phyloP scores from a whole-genome alignment of 2,797 vertebrate species.

The Crotalus adamanteus region DNA sequence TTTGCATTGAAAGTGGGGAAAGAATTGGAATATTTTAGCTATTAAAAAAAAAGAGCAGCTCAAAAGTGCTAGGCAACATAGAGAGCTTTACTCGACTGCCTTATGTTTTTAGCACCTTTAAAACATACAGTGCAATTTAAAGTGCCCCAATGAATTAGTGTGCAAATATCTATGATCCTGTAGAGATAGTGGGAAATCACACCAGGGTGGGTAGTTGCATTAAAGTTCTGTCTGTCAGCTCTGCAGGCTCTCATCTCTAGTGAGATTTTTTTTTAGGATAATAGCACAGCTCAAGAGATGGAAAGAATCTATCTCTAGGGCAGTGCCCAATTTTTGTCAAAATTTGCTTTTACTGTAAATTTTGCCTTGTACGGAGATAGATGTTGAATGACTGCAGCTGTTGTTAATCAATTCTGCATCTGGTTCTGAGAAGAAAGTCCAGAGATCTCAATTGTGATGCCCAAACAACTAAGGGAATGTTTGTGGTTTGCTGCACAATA shows the following conservation, averaged over 20 bases:
- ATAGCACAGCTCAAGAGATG: not conserved
- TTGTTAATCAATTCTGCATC: not conserved
- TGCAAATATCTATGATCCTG: not conserved
- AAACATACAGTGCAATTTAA: not conserved
- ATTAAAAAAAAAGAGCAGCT: not conserved
- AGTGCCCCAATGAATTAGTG: not conserved
- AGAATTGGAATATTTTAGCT: not conserved
- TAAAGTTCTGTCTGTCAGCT: accelerated
- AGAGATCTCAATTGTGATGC: too few species aligned
- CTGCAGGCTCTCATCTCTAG: not conserved
- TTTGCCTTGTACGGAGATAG: not conserved
- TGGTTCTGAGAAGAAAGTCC: not conserved
- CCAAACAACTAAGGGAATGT: not conserved
- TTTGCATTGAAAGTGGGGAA: slow-evolving; percentile 24
- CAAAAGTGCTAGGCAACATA: not conserved
- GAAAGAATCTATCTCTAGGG: too few species aligned
- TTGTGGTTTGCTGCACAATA: not conserved
- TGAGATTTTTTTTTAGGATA: not conserved
- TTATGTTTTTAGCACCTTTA: not conserved
- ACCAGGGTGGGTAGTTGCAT: not conserved
- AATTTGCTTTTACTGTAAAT: not conserved
- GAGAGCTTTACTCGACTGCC: not conserved
- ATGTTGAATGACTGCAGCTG: not conserved
- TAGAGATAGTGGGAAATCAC: accelerated
- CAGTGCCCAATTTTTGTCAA: not conserved